A percentile compares a stretch with the other conserved stretches of the same genome.
Conservation (phyloP, 1,140 invertebrate genomes). For the Pomacea maculata region DNA sequence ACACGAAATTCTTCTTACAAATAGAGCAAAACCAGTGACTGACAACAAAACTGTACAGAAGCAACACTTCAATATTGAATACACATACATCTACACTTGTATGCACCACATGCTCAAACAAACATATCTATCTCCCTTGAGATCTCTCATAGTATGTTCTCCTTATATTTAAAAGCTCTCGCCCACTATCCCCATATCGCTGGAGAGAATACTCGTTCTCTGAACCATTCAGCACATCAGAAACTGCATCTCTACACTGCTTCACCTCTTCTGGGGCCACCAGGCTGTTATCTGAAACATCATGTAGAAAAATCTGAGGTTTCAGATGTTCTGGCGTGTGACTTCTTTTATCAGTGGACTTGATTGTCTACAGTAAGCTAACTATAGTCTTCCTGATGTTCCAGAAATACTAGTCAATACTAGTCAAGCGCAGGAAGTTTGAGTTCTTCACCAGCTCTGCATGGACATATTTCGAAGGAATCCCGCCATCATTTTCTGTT, state of each 20-base stretch:
- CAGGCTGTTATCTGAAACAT: slow-evolving; percentile 56
- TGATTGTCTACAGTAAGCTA: slow-evolving; percentile 63
- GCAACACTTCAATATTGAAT: not conserved
- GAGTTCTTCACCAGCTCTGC: no score
- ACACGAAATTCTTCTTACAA: not conserved
- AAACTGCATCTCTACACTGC: slow-evolving; percentile 76
- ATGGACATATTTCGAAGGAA: no score
- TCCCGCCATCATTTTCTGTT: no score
- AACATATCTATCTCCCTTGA: no score
- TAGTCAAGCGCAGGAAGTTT: no score
- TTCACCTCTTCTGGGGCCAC: slow-evolving; percentile 50
- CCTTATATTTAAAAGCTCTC: slow-evolving; percentile 39
- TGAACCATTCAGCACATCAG: slow-evolving; percentile 78
- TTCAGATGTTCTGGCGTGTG: not conserved
- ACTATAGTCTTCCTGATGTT: slow-evolving; percentile 47
- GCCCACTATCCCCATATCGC: slow-evolving; percentile 58
- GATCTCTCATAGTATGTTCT: not conserved
- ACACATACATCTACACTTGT: not conserved
- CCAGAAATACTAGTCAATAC: slow-evolving; percentile 66
- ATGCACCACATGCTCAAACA: not conserved
- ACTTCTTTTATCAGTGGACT: slow-evolving; percentile 25
- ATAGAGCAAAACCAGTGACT: not conserved
- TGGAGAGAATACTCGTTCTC: slow-evolving; percentile 47
- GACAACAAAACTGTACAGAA: not conserved
- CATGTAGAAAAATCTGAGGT: slow-evolving; percentile 19